Conservation (phyloP, 1,140 invertebrate genomes). For the Galleria mellonella region DNA sequence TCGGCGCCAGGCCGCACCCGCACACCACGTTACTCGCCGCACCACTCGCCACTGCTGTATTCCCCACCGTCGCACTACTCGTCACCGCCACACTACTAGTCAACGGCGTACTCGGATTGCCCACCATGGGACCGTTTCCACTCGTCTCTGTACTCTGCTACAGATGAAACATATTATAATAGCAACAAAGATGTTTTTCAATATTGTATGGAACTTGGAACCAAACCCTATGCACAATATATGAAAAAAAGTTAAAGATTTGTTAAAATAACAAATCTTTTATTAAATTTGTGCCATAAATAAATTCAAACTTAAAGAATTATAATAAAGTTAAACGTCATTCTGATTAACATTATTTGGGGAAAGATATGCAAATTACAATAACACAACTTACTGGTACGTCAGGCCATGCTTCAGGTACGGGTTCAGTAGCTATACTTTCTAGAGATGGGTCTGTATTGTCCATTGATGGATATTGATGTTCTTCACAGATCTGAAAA, state of each 20-base stretch:
- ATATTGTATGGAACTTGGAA: no score
- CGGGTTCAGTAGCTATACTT: constrained; percentile 26
- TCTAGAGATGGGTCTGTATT: constrained; percentile 39
- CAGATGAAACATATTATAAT: not conserved
- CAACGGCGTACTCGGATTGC: not conserved
- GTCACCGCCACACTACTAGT: not conserved
- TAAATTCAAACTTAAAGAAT: no score
- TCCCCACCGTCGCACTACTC: no score
- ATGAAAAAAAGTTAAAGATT: no score
- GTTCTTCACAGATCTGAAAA: constrained; percentile 58
- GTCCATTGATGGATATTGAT: constrained; percentile 59
- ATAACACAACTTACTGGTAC: constrained; percentile 29
- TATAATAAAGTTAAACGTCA: no score
- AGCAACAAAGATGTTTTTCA: no score
- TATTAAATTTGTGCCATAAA: no score
- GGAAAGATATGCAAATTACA: not conserved
- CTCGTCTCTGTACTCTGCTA: constrained; percentile 12
- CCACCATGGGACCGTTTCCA: not conserved
- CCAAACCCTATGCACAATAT: no score
- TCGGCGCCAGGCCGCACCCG: constrained; percentile 42
- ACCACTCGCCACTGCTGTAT: not conserved
- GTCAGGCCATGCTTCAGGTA: constrained; percentile 50
- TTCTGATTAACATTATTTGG: no score
- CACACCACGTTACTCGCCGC: constrained; percentile 14
- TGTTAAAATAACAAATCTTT: no score